Base-by-base conservation (phyloP, 2,888 invertebrate genomes). In the Rosalia funebris region DNA sequence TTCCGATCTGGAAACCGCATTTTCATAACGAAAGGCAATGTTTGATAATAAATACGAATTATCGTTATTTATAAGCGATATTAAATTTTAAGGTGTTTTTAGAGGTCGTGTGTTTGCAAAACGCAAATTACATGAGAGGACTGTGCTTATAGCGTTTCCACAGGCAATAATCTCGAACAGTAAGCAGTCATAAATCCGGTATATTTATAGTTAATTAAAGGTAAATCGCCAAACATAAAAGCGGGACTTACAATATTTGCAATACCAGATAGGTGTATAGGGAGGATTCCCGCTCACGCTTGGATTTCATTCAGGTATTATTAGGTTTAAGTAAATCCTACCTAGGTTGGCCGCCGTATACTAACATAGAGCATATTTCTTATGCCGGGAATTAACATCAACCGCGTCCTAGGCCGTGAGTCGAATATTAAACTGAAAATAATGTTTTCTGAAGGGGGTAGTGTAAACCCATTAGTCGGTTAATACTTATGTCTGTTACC, bases 181-280 rank as follows among this genome's bases (percentile, higher is more conserved):
- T 55, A 60, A 60, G 63, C 57, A 60, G 47, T 55, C 31, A 62
- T 63, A 65, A 57, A 62, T 62, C 60, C 60, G 39, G 55, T 58
- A 54, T 63, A 60, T 65, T 65, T 60, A 62, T 60, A 62, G 56
- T 62, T 58, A 60, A 62, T 62, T 62, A 62, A 62, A 55, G 47
- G 61, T 42, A 58, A 65, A 62, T 62, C 57, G 62, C 62, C 60
- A 48, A 60, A 62, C 60, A 65, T 61, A 50, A 62, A 59, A 58
- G 57, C 65, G 53, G 45, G 62, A 58, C 57, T 65, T 57, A 53
- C 60, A 48, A 62, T 65, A 62, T 65, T 63, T 60, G 65, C 62
- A 37, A 57, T 55, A 19, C 25, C 36, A 32, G 44, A 42, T 44
- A 42, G 20, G 2, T 25, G 55, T 19, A 19, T 34, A 19, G 17